A percentile compares a stretch with the other conserved stretches of the same genome.
These are phyloP conservation scores for Brachionus asplanchnoidis DNA, from an alignment of 1,140 invertebrate species.

Conservation along the genomic window DNA sequence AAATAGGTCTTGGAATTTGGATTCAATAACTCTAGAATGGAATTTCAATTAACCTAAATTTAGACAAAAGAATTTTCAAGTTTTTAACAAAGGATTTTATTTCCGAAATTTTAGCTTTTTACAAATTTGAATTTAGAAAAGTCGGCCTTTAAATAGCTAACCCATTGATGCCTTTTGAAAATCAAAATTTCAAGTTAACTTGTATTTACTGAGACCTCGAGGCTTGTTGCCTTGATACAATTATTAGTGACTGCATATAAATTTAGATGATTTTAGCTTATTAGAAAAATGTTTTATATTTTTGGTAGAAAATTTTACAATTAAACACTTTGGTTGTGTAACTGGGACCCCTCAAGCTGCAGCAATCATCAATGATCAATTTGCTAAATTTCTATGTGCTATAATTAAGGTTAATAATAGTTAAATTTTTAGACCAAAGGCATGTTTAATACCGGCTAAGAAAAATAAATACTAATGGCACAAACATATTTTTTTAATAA, in stretches of 20 bases:
- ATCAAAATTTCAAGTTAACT: neutral
- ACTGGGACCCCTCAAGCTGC: neutral
- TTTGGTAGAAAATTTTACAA: neutral
- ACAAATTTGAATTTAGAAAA: neutral
- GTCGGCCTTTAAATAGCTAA: neutral
- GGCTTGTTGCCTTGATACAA: neutral
- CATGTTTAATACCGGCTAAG: too few species aligned
- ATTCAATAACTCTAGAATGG: neutral
- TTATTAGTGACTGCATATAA: neutral
- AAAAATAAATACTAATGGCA: too few species aligned
- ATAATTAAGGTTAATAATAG: neutral
- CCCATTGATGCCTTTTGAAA: neutral
- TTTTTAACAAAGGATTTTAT: neutral
- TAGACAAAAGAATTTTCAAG: neutral
- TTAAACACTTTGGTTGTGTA: neutral
- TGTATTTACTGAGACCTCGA: neutral
- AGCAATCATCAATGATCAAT: neutral
- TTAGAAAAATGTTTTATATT: neutral
- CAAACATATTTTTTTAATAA: too few species aligned
- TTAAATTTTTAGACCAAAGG: neutral
- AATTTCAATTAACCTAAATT: conserved; percentile 6
- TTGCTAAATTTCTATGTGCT: neutral
- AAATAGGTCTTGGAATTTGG: neutral
- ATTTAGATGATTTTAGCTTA: neutral
- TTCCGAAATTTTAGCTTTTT: neutral